Base-by-base conservation (phyloP, 2,113 vertebrate genomes). In the Pteronura brasiliensis region DNA sequence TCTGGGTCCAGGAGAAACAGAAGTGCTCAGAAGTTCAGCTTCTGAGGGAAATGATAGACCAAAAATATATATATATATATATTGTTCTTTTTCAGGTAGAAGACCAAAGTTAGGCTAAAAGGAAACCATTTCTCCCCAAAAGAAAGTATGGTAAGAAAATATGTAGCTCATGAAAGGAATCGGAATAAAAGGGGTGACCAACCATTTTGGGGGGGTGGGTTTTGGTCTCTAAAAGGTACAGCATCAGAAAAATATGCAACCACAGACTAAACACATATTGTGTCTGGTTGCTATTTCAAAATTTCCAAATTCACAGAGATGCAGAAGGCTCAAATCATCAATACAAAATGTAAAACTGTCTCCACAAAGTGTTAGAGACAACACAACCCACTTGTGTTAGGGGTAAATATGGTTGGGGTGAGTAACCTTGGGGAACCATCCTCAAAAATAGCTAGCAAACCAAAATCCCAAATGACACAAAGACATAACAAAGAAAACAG, bases 371-470 rank as follows among this genome's bases (percentile, higher is more conserved):
- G 2, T 8, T 77, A 27, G 36, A n/a, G 14, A 52, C 6, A 59
- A 69, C 52, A 92, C 9, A 13, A 79, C 21, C 11, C n/a, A 52
- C 61, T 3, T 69, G 49, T 25, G 18, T 83, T 57, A 82, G 36
- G 15, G 4, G 1, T n/a, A 39, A 47, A 63, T 25, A 61, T 25
- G 18, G 12, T 0, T 14, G 6, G 14, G 1, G 1, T 65, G 18
- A 42, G 25, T 29, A 79, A 61, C 42, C 76, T 36, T 25, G 9
- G 29, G 25, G 52, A 76, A 39, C 0, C 1, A 18, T 57, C 13
- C 31, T 61, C 27, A 36, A 84, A 67, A 71, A 25, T 21, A 76
- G 1, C 6, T 42, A 4, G 36, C 7, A 91, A 81, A 47, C 23
- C n/a, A 81, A 63, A 82, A n/a, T 82, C 79, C 34, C 42, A 49